These are phyloP conservation scores for Capreolus pygargus DNA, from an alignment of 2,113 vertebrate genomes.

Conservation along the genomic window DNA sequence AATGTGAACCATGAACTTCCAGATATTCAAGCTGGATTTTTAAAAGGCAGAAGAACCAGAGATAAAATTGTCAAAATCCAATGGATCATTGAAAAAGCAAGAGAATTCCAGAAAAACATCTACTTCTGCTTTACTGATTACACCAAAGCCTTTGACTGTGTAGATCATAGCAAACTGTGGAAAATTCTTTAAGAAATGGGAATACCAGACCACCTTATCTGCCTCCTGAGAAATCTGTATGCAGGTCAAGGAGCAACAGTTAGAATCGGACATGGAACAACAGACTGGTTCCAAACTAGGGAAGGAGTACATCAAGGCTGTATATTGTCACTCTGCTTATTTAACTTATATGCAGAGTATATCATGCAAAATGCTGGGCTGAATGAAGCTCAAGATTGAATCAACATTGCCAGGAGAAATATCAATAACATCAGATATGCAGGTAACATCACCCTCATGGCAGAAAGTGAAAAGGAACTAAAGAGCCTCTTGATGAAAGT, in stretches of 20 bases:
- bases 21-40: not conserved
- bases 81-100: rapidly evolving
- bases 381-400: not conserved
- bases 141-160: not conserved
- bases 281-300: not conserved
- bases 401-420: not conserved
- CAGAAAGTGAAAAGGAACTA: not conserved
- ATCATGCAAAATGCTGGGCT: not conserved
- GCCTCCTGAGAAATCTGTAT: not conserved
- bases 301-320: not conserved
- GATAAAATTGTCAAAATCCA: not conserved
- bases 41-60: not conserved
- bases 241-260: not conserved
- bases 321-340: not conserved
- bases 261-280: not conserved
- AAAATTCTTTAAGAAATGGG: not conserved
- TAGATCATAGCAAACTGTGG: not conserved
- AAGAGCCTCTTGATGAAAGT: not conserved
- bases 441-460: not conserved
- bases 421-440: not conserved
- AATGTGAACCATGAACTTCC: not conserved
- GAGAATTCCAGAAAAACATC: not conserved
- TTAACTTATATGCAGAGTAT: not conserved
- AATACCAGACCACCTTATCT: not conserved
- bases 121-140: not conserved